Evolutionary conservation across 2,888 invertebrate species (phyloP).

Genomic region (Zele albiditarsus): DNA sequence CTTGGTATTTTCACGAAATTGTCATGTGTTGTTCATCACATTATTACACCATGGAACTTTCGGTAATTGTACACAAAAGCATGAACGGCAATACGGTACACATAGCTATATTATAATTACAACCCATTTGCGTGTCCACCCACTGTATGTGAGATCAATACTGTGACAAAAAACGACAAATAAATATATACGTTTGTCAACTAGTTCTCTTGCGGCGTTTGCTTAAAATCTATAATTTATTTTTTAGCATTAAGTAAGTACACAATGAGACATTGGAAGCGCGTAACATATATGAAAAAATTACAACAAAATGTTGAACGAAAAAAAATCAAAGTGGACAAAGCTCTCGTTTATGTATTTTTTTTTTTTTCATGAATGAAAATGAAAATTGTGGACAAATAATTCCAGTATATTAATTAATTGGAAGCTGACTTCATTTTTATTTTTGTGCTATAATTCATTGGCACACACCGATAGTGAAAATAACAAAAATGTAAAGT

Average conservation of each 20-base stretch:
- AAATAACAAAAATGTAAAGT: not conserved
- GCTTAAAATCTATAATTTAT: conserved; percentile 22
- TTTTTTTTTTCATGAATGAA: conserved; percentile 31
- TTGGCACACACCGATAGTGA: not conserved
- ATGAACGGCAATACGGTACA: not conserved
- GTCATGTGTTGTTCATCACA: no score
- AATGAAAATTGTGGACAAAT: conserved; percentile 35
- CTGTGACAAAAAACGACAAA: conserved; percentile 51
- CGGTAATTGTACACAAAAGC: conserved; percentile 6
- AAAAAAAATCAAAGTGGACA: conserved; percentile 36
- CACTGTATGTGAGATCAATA: conserved; percentile 60
- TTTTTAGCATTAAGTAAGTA: conserved; percentile 26
- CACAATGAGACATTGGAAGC: conserved; percentile 28
- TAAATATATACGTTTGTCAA: conserved; percentile 30
- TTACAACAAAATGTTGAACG: not conserved
- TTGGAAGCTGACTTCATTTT: not conserved
- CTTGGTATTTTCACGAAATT: not conserved
- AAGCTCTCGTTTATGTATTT: conserved; percentile 22
- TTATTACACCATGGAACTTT: not conserved
- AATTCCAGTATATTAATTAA: not conserved
- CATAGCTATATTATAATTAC: conserved; percentile 15
- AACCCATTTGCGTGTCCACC: conserved; percentile 51
- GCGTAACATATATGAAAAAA: conserved; percentile 22
- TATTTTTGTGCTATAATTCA: not conserved
- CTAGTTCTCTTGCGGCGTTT: not conserved